Evolutionary conservation across 1,140 invertebrate genomes (phyloP).

Genomic region (Bemisia tabaci): DNA sequence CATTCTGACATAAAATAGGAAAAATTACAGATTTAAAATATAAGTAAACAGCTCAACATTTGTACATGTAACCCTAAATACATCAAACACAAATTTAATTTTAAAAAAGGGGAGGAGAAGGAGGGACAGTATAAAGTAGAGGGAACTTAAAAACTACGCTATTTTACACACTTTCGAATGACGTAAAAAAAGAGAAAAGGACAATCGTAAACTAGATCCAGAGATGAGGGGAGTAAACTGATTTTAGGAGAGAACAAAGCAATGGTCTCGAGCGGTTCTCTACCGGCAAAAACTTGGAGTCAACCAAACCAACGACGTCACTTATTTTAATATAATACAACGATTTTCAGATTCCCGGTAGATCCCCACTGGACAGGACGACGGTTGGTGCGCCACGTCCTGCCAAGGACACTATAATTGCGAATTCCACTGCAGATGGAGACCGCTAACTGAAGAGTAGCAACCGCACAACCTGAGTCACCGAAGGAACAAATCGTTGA

Average conservation of each 20-base stretch:
- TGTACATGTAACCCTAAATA: not conserved
- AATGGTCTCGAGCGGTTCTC: not conserved
- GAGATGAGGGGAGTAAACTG: not conserved
- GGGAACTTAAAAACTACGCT: not conserved
- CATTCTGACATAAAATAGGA: not conserved
- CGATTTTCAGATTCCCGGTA: not conserved
- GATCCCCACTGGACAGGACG: too few species aligned
- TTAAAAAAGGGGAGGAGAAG: not conserved
- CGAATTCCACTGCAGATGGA: not conserved
- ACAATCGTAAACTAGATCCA: not conserved
- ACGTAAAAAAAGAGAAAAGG: not conserved
- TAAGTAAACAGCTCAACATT: not conserved
- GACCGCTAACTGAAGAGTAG: not conserved
- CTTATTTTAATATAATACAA: not conserved
- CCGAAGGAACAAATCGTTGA: not conserved
- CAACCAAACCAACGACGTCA: too few species aligned
- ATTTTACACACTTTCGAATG: not conserved
- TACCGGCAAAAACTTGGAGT: too few species aligned
- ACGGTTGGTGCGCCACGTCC: not conserved
- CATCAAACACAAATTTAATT: not conserved
- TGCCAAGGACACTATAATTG: not conserved
- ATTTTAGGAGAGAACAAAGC: not conserved
- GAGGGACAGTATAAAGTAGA: not conserved
- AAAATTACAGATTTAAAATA: not conserved
- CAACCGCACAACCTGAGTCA: not conserved